Percentiles rank a stretch among this genome's conserved stretches.
phyloP scores from a whole-genome alignment of 2,113 vertebrate species.

The Sterrhoptilus dennistouni region DNA sequence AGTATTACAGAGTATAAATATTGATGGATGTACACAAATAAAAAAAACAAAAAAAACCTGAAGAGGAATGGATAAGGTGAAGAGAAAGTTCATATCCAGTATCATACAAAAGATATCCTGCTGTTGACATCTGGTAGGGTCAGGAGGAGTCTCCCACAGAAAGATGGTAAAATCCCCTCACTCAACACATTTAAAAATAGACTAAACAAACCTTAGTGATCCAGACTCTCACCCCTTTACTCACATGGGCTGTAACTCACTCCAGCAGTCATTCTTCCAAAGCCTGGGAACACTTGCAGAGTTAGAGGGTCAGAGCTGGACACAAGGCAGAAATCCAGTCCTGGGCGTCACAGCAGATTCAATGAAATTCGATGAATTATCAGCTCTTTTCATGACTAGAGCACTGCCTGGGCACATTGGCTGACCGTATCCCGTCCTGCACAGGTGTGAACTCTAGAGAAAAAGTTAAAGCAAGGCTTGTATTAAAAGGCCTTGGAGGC shows the following conservation, averaged over 20 bases:
- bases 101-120: neutral
- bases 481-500: neutral
- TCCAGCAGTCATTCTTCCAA: neutral
- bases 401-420: neutral
- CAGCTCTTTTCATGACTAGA: neutral
- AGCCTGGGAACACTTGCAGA: neutral
- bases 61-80: neutral
- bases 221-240: neutral
- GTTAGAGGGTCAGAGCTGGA: neutral
- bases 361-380: neutral
- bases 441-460: neutral
- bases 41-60: neutral
- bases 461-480: neutral
- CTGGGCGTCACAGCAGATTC: neutral
- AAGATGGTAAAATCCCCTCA: neutral
- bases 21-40: neutral
- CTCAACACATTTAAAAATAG: constrained; percentile 15
- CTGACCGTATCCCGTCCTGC: neutral
- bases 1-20: neutral
- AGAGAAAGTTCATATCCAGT: neutral
- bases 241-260: neutral
- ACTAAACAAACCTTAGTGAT: constrained; percentile 20
- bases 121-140: constrained; percentile 20
- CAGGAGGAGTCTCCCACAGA: neutral
- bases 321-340: neutral